A percentile compares a stretch with the other conserved stretches of the same genome.
Evolutionary conservation across 2,113 vertebrate genomes (phyloP).

Genomic region (Pseudonaja textilis): DNA sequence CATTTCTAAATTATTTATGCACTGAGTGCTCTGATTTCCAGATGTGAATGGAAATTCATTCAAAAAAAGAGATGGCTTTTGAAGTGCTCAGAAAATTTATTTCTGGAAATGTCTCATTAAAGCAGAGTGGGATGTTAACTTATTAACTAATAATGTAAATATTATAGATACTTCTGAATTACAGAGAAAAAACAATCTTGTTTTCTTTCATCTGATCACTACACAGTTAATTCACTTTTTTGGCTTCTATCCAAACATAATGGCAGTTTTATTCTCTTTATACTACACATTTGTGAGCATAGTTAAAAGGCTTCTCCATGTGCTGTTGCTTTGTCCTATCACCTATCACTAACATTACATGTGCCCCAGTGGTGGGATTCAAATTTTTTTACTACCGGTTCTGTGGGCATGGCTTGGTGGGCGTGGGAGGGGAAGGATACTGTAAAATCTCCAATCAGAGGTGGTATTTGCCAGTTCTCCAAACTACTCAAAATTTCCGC

Average conservation of each 20-base stretch:
- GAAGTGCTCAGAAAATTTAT: slow-evolving; percentile 37
- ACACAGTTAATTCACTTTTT: slow-evolving; percentile 54
- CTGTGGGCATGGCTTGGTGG: too few species aligned
- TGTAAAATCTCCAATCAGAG: too few species aligned
- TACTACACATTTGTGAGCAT: slow-evolving; percentile 48
- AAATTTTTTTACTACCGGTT: too few species aligned
- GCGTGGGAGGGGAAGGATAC: too few species aligned
- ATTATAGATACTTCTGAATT: slow-evolving; percentile 36
- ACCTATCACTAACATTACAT: slow-evolving; percentile 34
- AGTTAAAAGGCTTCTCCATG: slow-evolving; percentile 24
- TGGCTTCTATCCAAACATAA: slow-evolving; percentile 44
- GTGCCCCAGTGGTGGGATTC: neutral
- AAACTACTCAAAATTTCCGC: too few species aligned
- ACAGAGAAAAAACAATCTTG: slow-evolving; percentile 6
- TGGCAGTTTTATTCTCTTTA: slow-evolving; percentile 39
- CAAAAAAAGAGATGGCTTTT: slow-evolving; percentile 10
- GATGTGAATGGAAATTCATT: neutral
- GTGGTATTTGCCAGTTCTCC: too few species aligned
- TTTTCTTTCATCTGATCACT: slow-evolving; percentile 50
- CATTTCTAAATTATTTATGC: neutral
- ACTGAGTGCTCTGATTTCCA: neutral
- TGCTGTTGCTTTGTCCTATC: slow-evolving; percentile 40
- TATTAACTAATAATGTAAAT: slow-evolving; percentile 49
- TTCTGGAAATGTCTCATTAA: slow-evolving; percentile 58
- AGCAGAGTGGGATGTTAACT: slow-evolving; percentile 52